Percentiles rank a stretch among this genome's conserved stretches.
phyloP scores from a whole-genome alignment of 2,797 vertebrate genomes.

The Cetoscarus ocellatus region DNA sequence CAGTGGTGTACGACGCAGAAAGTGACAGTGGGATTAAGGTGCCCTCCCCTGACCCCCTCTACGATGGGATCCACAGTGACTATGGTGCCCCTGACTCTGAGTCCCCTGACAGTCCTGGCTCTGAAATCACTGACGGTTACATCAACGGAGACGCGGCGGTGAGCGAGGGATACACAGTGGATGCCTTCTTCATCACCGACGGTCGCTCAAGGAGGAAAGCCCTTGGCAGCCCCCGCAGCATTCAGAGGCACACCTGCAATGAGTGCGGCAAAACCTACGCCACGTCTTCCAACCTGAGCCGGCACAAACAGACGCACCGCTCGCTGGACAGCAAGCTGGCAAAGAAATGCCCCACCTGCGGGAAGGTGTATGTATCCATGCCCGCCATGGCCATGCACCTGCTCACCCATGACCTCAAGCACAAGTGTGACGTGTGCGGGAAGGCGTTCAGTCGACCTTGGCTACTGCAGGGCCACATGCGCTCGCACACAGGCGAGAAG shows the following conservation, averaged over 20 bases:
- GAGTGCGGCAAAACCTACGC: constrained; percentile 96
- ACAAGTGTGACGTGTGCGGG: constrained; percentile 95
- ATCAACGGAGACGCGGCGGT: constrained; percentile 95
- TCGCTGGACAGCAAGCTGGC: constrained; percentile 97
- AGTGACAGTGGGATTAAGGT: constrained; percentile 90
- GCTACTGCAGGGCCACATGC: constrained; percentile 96
- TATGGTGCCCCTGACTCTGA: constrained; percentile 90
- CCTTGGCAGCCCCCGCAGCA: constrained; percentile 79
- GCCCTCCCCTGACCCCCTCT: constrained; percentile 91
- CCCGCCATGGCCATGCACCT: constrained; percentile 98
- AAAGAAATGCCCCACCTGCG: constrained; percentile 93
- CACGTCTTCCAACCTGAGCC: constrained; percentile 95
- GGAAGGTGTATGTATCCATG: constrained; percentile 97
- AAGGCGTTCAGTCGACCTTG: constrained; percentile 95
- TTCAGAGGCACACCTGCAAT: constrained; percentile 89
- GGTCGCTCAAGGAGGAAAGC: constrained; percentile 91
- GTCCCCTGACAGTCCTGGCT: constrained; percentile 91
- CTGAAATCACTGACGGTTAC: constrained; percentile 91
- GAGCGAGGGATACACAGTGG: constrained; percentile 94
- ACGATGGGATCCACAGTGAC: constrained; percentile 91
- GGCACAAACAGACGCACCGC: constrained; percentile 97
- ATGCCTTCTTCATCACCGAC: constrained; percentile 95
- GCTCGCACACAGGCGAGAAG: constrained; percentile 96
- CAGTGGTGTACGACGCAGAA: constrained; percentile 90
- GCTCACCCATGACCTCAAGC: constrained; percentile 96